These are phyloP conservation scores for Caprella mutica DNA, from an alignment of 2,888 invertebrate species.

Conservation along the genomic window DNA sequence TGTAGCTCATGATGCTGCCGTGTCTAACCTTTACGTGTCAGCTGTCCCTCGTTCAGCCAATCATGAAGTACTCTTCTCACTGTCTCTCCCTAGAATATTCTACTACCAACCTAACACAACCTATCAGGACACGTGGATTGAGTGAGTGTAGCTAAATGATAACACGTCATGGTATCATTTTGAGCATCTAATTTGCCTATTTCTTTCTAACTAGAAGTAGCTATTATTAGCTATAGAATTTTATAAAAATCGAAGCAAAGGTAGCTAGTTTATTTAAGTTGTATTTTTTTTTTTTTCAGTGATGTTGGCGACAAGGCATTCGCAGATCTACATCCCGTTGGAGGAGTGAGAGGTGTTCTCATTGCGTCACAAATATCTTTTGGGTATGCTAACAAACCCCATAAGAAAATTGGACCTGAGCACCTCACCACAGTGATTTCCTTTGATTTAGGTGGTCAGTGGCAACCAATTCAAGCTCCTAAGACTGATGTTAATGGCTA, in stretches of 20 bases:
- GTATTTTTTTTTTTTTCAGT: slow-evolving; percentile 44
- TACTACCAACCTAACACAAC: slow-evolving; percentile 72
- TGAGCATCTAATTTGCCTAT: too few relatives aligned
- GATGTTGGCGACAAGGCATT: slow-evolving; percentile 68
- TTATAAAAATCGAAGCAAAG: too few relatives aligned
- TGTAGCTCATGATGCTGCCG: slow-evolving; percentile 60
- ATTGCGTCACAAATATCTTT: slow-evolving; percentile 66
- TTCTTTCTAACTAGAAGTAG: too few relatives aligned
- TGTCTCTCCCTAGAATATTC: slow-evolving; percentile 67
- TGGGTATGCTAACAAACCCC: slow-evolving; percentile 44
- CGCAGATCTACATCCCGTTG: slow-evolving; percentile 75
- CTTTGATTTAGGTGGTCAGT: slow-evolving; percentile 74
- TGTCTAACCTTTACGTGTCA: slow-evolving; percentile 70
- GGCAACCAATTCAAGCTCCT: slow-evolving; percentile 65
- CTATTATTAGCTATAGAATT: too few relatives aligned
- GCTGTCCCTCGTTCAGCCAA: slow-evolving; percentile 48
- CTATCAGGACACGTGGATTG: slow-evolving; percentile 69
- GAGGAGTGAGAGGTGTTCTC: slow-evolving; percentile 75
- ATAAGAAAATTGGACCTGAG: slow-evolving; percentile 50
- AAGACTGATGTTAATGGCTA: slow-evolving; percentile 55
- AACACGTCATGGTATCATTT: too few relatives aligned
- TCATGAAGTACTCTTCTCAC: slow-evolving; percentile 52
- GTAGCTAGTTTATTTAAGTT: too few relatives aligned
- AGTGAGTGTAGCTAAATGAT: too few relatives aligned
- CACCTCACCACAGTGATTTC: slow-evolving; percentile 68